Conservation (phyloP, 2,113 vertebrate species). For the Phoenicopterus ruber region DNA sequence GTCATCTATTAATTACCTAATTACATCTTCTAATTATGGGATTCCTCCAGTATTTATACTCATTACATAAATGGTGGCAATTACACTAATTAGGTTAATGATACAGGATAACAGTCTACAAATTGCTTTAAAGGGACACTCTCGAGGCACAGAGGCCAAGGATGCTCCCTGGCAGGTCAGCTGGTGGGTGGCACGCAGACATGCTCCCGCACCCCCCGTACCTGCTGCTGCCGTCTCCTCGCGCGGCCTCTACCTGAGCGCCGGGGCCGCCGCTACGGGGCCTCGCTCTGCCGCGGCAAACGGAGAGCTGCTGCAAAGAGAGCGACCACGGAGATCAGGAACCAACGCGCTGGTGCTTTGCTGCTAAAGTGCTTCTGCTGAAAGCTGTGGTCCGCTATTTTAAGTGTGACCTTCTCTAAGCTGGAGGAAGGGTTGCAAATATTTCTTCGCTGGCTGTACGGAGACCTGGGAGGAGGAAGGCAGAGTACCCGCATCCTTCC, state of each 20-base stretch:
- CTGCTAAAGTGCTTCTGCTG: background rate
- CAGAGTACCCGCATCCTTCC: background rate
- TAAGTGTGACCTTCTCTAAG: background rate
- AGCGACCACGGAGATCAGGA: background rate
- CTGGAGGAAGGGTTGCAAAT: background rate
- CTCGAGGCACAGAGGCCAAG: slow-evolving; percentile 52
- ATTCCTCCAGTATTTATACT: slow-evolving; percentile 78
- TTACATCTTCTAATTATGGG: slow-evolving; percentile 78
- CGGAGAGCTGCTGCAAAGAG: background rate
- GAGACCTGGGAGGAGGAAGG: background rate
- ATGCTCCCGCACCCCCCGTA: background rate
- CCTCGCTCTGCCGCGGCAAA: background rate
- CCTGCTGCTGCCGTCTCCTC: background rate
- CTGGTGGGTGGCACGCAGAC: background rate
- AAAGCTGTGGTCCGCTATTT: background rate
- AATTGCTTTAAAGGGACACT: slow-evolving; percentile 77
- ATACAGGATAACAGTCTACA: slow-evolving; percentile 76
- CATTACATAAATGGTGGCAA: slow-evolving; percentile 78
- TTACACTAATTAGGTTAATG: slow-evolving; percentile 82
- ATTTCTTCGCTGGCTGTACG: background rate
- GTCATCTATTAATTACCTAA: slow-evolving; percentile 83
- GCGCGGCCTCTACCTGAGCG: background rate
- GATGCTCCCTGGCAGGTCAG: slow-evolving; percentile 52
- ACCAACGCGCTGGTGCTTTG: background rate
- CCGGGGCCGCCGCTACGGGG: accelerated